phyloP scores from a whole-genome alignment of 2,888 invertebrate species.

The Lypha dubia region DNA sequence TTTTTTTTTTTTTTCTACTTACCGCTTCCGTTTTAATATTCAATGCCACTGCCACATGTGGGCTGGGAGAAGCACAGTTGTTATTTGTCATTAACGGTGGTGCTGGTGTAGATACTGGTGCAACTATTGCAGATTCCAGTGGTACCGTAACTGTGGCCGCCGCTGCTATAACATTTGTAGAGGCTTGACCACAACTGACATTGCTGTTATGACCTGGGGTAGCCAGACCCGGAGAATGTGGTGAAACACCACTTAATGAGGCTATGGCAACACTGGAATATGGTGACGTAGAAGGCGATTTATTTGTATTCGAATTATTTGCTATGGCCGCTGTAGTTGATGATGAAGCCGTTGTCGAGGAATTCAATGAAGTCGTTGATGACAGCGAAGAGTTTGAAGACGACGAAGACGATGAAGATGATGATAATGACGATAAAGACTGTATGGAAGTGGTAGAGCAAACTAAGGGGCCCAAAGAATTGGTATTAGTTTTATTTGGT shows the following conservation, averaged over 20 bases:
- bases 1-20: constrained; percentile 75
- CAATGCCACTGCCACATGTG: constrained; percentile 74
- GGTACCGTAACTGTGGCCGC: constrained; percentile 73
- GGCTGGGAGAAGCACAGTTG: constrained; percentile 61
- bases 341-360: constrained; percentile 78
- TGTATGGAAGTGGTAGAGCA: constrained; percentile 53
- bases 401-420: constrained; percentile 79
- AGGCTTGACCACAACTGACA: constrained; percentile 70
- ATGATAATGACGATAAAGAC: constrained; percentile 74
- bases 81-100: constrained; percentile 23
- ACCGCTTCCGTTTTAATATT: constrained; percentile 81
- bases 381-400: constrained; percentile 75
- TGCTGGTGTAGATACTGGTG: constrained; percentile 27
- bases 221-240: constrained; percentile 68
- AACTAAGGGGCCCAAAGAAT: constrained; percentile 55
- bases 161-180: constrained; percentile 71
- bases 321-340: constrained; percentile 80
- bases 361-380: constrained; percentile 75
- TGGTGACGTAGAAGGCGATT: constrained; percentile 76
- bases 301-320: constrained; percentile 80
- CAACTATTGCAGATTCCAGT: constrained; percentile 68
- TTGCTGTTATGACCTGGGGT: constrained; percentile 74
- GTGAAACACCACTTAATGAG: constrained; percentile 70
- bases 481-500: constrained; percentile 46
- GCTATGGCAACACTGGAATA: constrained; percentile 73